Evolutionary conservation across 1,140 invertebrate genomes (phyloP).

Genomic region (Patella vulgata): DNA sequence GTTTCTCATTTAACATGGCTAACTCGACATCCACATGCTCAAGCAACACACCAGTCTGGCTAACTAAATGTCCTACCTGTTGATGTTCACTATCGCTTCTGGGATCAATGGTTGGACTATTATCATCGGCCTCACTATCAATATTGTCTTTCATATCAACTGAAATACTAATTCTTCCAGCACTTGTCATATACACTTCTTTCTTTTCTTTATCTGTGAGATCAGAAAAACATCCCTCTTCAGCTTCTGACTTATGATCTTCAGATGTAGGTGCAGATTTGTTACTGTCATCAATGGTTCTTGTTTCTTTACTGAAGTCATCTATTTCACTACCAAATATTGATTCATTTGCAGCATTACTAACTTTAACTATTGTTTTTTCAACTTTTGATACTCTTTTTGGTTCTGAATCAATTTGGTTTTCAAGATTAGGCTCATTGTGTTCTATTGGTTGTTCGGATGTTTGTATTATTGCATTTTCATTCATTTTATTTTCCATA

Average conservation of each 20-base stretch:
- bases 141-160: conserved; percentile 21
- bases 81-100: not conserved
- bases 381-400: not conserved
- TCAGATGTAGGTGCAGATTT: not conserved
- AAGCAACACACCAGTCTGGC: conserved; percentile 11
- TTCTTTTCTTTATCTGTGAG: conserved; percentile 18
- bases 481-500: too few species aligned
- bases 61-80: conserved; percentile 30
- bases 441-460: too few species aligned
- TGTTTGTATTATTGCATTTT: too few species aligned
- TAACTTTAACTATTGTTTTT: conserved; percentile 19
- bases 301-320: not conserved
- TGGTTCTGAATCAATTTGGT: too few species aligned
- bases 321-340: too few species aligned
- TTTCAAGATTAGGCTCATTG: too few species aligned
- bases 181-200: conserved; percentile 48
- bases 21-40: conserved; percentile 8
- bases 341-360: not conserved
- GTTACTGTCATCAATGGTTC: conserved; percentile 8
- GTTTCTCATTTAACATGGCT: not conserved
- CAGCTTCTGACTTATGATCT: not conserved
- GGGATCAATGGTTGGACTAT: not conserved
- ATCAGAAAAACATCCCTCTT: not conserved
- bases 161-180: conserved; percentile 48
- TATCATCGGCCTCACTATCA: not conserved